These are phyloP conservation scores for Chrysaora quinquecirrha DNA, from an alignment of 30 jellyfish, hydroid and myxozoan species.

Conservation along the genomic window DNA sequence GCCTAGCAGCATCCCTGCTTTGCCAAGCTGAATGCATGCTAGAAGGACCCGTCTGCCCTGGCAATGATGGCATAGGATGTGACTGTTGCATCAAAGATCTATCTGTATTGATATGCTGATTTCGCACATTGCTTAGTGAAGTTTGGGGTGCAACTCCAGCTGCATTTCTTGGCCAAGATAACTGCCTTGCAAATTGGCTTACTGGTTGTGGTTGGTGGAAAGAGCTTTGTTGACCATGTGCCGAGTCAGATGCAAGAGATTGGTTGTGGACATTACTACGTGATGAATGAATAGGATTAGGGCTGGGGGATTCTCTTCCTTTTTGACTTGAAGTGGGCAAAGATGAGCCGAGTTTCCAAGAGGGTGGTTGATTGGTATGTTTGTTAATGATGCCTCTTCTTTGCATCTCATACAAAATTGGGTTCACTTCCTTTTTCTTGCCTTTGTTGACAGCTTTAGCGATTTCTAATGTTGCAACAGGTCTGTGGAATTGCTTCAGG, in stretches of 20 bases:
- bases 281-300: neutral
- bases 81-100: neutral
- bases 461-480: slow-evolving; percentile 85
- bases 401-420: slow-evolving; percentile 64
- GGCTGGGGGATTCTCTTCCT: neutral
- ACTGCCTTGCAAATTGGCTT: neutral
- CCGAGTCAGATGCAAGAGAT: neutral
- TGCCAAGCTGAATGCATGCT: too few species aligned
- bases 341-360: slow-evolving; percentile 43
- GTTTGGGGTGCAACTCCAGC: too few species aligned
- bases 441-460: slow-evolving; percentile 41
- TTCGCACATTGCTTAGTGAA: neutral
- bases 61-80: neutral
- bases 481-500: slow-evolving; percentile 57
- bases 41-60: neutral
- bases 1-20: too few species aligned
- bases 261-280: neutral
- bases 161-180: neutral
- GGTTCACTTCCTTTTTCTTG: slow-evolving; percentile 57
- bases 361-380: slow-evolving; percentile 57
- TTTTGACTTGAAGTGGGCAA: neutral
- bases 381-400: slow-evolving; percentile 54
- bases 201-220: neutral
- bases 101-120: neutral
- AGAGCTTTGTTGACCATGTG: neutral